Conservation (phyloP, 92 coral and sea anemone species). For the Paramuricea clavata region DNA sequence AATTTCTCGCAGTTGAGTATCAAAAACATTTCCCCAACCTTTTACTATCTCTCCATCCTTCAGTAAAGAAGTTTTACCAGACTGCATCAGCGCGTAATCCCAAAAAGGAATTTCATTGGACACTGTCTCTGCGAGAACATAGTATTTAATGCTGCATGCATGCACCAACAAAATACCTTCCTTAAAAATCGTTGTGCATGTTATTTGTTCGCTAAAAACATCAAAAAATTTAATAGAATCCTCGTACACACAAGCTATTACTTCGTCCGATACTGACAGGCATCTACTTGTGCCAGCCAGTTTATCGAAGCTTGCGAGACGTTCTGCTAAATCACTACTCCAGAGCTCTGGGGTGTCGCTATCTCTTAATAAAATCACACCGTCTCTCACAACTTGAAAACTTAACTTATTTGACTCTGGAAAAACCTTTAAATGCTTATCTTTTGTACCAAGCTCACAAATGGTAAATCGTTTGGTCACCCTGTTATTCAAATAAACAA, state of each 20-base stretch:
- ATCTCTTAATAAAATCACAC: neutral
- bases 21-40: neutral
- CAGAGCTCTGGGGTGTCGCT: slow-evolving; percentile 16
- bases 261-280: slow-evolving; percentile 24
- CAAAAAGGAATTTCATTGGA: too few relatives aligned
- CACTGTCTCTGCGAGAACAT: neutral
- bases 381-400: slow-evolving; percentile 3
- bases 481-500: neutral
- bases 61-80: neutral
- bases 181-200: neutral
- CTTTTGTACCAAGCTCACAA: neutral
- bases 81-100: too few relatives aligned
- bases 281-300: neutral
- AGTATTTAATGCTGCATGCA: neutral
- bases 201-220: neutral
- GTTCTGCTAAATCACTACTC: slow-evolving; percentile 40
- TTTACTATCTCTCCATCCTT: neutral
- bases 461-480: neutral
- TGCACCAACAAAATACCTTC: neutral
- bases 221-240: neutral
- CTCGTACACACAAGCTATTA: slow-evolving; percentile 6
- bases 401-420: neutral
- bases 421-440: neutral
- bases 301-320: neutral
- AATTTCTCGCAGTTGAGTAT: neutral